Conservation (phyloP, 1,140 invertebrate species). For the Drosophila ohnishii region DNA sequence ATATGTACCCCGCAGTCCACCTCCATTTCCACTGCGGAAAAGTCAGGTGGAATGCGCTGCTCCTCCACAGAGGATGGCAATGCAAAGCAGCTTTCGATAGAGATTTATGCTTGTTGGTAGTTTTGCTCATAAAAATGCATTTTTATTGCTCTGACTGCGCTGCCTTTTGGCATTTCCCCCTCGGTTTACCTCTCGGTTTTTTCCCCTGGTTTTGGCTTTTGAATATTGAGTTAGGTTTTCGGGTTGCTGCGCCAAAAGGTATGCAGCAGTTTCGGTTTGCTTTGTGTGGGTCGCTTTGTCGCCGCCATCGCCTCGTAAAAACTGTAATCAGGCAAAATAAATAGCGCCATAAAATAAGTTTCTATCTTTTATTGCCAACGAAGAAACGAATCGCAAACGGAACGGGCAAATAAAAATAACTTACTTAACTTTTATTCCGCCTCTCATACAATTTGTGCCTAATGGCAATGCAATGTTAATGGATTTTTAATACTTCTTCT, state of each 20-base stretch:
- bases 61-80: slow-evolving; percentile 50
- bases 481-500: slow-evolving; percentile 67
- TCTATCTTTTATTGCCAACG: slow-evolving; percentile 76
- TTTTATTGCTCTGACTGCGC: slow-evolving; percentile 74
- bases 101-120: slow-evolving; percentile 82
- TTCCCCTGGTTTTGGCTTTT: slow-evolving; percentile 54
- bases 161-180: slow-evolving; percentile 53
- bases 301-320: slow-evolving; percentile 73
- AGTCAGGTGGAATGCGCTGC: slow-evolving; percentile 14
- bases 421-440: slow-evolving; percentile 70
- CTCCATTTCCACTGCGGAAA: slow-evolving; percentile 9
- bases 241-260: slow-evolving; percentile 49
- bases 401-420: slow-evolving; percentile 68
- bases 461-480: slow-evolving; percentile 63
- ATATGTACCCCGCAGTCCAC: slow-evolving; percentile 25
- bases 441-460: slow-evolving; percentile 62
- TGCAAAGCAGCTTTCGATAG: slow-evolving; percentile 81
- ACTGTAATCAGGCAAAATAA: slow-evolving; percentile 80
- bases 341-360: slow-evolving; percentile 82
- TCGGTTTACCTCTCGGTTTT: not conserved
- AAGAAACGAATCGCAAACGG: slow-evolving; percentile 6
- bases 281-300: slow-evolving; percentile 56
- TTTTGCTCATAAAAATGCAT: slow-evolving; percentile 82
- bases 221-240: slow-evolving; percentile 77
- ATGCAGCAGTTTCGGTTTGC: slow-evolving; percentile 47